Percentiles rank a stretch among this genome's conserved stretches.
These are phyloP conservation scores for Galago senegalensis DNA, from an alignment of 2,797 vertebrate genomes.

Conservation along the genomic window DNA sequence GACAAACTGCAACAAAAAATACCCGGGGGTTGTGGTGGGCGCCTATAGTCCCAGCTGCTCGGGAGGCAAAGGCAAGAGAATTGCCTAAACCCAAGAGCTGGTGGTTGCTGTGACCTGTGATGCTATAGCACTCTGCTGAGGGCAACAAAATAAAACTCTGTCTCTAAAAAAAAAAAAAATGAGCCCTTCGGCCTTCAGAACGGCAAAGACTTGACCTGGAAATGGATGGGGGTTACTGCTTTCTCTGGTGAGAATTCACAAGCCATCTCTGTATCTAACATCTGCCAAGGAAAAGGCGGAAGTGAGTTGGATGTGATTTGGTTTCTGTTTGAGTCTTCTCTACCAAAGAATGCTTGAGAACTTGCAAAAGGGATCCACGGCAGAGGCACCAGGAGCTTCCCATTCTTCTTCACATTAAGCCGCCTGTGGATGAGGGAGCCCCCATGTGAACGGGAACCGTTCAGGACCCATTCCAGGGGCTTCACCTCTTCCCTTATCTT, in stretches of 20 bases:
- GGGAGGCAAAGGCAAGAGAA: too few relatives aligned
- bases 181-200: not conserved
- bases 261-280: not conserved
- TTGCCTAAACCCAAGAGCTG: too few relatives aligned
- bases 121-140: too few relatives aligned
- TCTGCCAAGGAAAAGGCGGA: constrained; percentile 7
- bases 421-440: not conserved
- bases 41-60: too few relatives aligned
- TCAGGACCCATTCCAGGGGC: constrained; percentile 14
- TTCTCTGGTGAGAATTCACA: constrained; percentile 2
- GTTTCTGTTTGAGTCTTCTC: constrained; percentile 50
- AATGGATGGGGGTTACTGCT: not conserved
- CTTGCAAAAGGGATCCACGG: constrained; percentile 51
- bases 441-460: not conserved
- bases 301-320: constrained; percentile 6
- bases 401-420: constrained; percentile 45
- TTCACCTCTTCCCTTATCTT: constrained; percentile 56
- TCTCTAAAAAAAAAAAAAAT: not conserved
- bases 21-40: too few relatives aligned
- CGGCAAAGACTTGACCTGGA: not conserved
- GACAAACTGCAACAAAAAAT: too few relatives aligned
- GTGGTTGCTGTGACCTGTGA: too few relatives aligned
- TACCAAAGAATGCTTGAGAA: constrained; percentile 55
- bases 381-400: constrained; percentile 45
- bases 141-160: too few relatives aligned